Evolutionary conservation across 2,113 vertebrate species (phyloP).

Genomic region (Accipiter virgatus): DNA sequence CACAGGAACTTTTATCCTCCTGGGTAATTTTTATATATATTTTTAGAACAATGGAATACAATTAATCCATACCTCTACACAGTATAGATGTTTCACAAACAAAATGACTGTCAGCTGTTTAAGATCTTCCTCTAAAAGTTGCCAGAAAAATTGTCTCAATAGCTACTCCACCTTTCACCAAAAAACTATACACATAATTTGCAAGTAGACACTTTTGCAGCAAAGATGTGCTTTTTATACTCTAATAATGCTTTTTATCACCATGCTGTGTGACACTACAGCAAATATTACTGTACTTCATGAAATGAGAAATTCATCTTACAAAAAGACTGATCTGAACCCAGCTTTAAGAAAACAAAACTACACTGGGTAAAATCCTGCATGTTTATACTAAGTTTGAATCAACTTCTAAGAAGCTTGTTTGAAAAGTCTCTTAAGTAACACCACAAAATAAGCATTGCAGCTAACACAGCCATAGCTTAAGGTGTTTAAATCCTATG

Average conservation of each 20-base stretch:
- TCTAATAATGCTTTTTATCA: background rate
- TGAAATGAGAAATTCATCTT: background rate
- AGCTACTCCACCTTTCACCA: background rate
- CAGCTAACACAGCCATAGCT: background rate
- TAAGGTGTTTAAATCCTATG: background rate
- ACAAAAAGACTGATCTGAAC: background rate
- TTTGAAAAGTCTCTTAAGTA: background rate
- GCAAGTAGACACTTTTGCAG: background rate
- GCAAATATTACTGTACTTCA: background rate
- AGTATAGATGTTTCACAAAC: background rate
- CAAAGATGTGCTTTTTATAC: background rate
- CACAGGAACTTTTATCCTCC: background rate
- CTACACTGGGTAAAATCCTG: background rate
- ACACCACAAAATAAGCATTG: background rate
- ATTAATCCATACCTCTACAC: background rate
- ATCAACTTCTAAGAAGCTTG: background rate
- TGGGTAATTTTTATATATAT: background rate
- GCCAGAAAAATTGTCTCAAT: background rate
- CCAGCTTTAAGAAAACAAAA: background rate
- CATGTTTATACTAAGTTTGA: background rate
- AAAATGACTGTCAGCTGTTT: background rate
- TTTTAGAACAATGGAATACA: background rate
- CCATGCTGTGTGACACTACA: background rate
- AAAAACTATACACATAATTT: background rate
- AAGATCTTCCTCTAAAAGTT: background rate